Percentiles rank a stretch among this genome's conserved stretches.
Conservation (phyloP, 2,888 invertebrate genomes). For the Amblyjoppa fuscipennis region DNA sequence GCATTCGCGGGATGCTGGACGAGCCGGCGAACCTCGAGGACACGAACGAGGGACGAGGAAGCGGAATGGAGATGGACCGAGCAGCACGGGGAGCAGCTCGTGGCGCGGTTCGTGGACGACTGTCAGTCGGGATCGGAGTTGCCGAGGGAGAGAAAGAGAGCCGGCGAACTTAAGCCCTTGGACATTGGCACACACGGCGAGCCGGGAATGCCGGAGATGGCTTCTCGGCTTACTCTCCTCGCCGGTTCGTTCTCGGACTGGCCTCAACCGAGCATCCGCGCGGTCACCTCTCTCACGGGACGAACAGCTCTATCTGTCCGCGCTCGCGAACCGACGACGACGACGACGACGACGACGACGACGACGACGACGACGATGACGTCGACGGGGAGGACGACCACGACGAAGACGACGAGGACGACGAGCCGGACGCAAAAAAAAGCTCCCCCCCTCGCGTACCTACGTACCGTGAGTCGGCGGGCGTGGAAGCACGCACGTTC, state of each 20-base stretch:
- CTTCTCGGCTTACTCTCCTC: slow-evolving; percentile 77
- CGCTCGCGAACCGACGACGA: slow-evolving; percentile 57
- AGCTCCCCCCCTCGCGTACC: slow-evolving; percentile 78
- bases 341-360: slow-evolving; percentile 40
- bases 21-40: slow-evolving; percentile 61
- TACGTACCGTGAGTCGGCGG: slow-evolving; percentile 76
- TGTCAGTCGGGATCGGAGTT: slow-evolving; percentile 76
- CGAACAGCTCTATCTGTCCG: slow-evolving; percentile 72
- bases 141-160: slow-evolving; percentile 19
- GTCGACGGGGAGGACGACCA: slow-evolving; percentile 40
- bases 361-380: slow-evolving; percentile 42
- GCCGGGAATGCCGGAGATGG: slow-evolving; percentile 81
- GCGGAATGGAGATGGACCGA: slow-evolving; percentile 67
- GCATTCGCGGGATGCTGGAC: slow-evolving; percentile 13
- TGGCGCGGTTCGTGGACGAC: slow-evolving; percentile 76
- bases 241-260: slow-evolving; percentile 38
- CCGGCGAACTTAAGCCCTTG: slow-evolving; percentile 14
- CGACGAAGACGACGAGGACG: slow-evolving; percentile 19
- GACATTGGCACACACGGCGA: slow-evolving; percentile 69
- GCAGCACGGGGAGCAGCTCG: slow-evolving; percentile 66
- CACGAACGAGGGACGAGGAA: slow-evolving; percentile 66
- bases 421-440: slow-evolving; percentile 76
- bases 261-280: slow-evolving; percentile 31
- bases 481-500: slow-evolving; percentile 78
- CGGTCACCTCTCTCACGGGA: slow-evolving; percentile 38